phyloP scores from a whole-genome alignment of 92 coral and sea anemone species.

The Actinernus sp. region DNA sequence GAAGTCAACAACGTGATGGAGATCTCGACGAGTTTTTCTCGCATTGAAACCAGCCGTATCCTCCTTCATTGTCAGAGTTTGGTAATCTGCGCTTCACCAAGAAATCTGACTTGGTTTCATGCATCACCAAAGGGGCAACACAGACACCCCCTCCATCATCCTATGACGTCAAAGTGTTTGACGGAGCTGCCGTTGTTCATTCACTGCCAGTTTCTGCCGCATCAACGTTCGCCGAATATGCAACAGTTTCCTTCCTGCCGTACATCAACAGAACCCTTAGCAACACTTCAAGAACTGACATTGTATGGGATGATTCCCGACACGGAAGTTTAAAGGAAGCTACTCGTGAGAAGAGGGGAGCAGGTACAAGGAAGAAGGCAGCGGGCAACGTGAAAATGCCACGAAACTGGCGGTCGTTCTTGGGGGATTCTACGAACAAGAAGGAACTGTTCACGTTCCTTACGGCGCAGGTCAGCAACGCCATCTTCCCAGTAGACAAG shows the following conservation, averaged over 20 bases:
- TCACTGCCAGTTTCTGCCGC: no score
- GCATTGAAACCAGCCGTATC: no score
- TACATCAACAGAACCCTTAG: constrained; percentile 8
- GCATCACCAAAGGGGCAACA: no score
- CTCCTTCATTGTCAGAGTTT: constrained; percentile 48
- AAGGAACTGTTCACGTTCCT: constrained; percentile 41
- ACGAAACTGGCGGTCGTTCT: constrained; percentile 37
- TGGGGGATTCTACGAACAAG: constrained; percentile 31
- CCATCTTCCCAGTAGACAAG: no score
- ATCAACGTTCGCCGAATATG: no score
- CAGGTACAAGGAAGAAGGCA: constrained; percentile 42
- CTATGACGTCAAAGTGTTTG: constrained; percentile 54
- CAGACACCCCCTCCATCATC: no score
- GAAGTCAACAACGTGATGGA: constrained; percentile 25
- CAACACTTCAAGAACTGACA: constrained; percentile 24
- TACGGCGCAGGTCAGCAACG: constrained; percentile 14
- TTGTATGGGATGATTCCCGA: constrained; percentile 50
- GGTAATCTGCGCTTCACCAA: constrained; percentile 23
- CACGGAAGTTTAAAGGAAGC: no score
- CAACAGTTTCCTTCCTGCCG: constrained; percentile 24
- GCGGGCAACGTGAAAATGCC: constrained; percentile 49
- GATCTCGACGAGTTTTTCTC: constrained; percentile 34
- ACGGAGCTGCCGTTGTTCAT: constrained; percentile 47
- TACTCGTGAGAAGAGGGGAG: no score
- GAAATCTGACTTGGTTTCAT: constrained; percentile 22